A percentile compares a stretch with the other conserved stretches of the same genome.
phyloP scores from a whole-genome alignment of 2,113 vertebrate species.

The Phycodurus eques region DNA sequence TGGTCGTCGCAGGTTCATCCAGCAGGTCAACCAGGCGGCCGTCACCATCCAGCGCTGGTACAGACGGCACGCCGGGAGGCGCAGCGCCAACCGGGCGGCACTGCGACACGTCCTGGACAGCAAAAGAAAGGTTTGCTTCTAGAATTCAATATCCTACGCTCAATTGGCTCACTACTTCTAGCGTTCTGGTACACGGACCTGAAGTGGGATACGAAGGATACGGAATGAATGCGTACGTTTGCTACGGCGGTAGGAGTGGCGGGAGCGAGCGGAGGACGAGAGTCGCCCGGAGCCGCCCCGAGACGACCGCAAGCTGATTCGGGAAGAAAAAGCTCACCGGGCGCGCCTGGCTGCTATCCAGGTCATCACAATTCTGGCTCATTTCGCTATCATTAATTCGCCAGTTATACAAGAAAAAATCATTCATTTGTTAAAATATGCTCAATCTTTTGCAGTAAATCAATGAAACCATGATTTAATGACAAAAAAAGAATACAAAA shows the following conservation, averaged over 20 bases:
- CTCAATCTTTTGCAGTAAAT: not conserved
- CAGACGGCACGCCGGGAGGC: conserved; percentile 71
- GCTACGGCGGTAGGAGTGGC: conserved; percentile 73
- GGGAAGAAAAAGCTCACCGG: conserved; percentile 86
- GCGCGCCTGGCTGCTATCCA: conserved; percentile 83
- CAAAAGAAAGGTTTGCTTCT: conserved; percentile 76
- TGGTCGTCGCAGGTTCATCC: conserved; percentile 79
- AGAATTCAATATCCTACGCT: not conserved
- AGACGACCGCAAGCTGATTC: conserved; percentile 77
- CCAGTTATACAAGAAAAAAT: no score
- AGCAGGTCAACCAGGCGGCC: conserved; percentile 85
- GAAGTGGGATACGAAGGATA: not conserved
- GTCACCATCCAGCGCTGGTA: conserved; percentile 94
- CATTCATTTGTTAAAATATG: no score
- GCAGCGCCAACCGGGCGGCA: conserved; percentile 40
- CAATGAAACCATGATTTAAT: not conserved
- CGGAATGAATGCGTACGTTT: not conserved
- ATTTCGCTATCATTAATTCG: no score
- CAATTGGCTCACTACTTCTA: no score
- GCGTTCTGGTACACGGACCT: not conserved
- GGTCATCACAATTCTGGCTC: conserved; percentile 47
- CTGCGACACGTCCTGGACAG: conserved; percentile 70
- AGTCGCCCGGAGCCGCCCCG: conserved; percentile 55
- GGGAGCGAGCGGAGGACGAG: conserved; percentile 64
- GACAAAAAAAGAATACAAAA: no score